Base-by-base conservation (phyloP, 2,113 vertebrate genomes). In the Vombatus ursinus region DNA sequence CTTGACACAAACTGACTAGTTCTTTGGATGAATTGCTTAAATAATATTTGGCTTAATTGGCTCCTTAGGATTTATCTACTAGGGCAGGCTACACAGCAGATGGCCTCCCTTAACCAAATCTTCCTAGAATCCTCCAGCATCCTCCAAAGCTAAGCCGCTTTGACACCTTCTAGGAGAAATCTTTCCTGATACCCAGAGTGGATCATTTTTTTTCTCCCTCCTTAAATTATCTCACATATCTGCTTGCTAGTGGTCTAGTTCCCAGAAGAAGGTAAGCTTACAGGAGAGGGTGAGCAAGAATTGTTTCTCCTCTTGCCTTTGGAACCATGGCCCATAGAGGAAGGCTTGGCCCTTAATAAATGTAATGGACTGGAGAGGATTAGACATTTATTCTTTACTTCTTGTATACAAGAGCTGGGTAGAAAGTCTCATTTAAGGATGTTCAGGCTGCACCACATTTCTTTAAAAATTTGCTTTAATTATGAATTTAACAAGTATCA, bases 351-450 rank as follows among this genome's bases (percentile, higher is more conserved):
- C 26, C 61, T 68, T n/a, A 93, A 94, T 93, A 93, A 52, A 49
- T 23, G 44, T 57, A 48, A 37, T 90, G 89, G 37, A 61, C 37
- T 77, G 61, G 61, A 77, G 37, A n/a, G 53, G 3, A 92, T 48
- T n/a, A 9, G 52, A 44, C 7, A 2, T 61, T 50, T 90, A 19
- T 54, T 24, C 37, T 57, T 93, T 92, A 47, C 68, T 77, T 96
- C 93, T 96, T n/a, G 50, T 89, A 91, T 31, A n/a, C 7, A 26
- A 53, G 16, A 53, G 54, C 50, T 68, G 25, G 84, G 52, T 61
- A 89, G 91, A 53, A 89, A 77, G 61, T 52, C 44, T 97, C 95
- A 91, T 96, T 95, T 95, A 53, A 96, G 95, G 54, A 92, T 57
- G 54, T 95, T 90, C 37, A 50, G 44, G 28, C n/a, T 37, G 90